These are phyloP conservation scores for Apis laboriosa DNA, from an alignment of 1,140 invertebrate species.

Conservation along the genomic window DNA sequence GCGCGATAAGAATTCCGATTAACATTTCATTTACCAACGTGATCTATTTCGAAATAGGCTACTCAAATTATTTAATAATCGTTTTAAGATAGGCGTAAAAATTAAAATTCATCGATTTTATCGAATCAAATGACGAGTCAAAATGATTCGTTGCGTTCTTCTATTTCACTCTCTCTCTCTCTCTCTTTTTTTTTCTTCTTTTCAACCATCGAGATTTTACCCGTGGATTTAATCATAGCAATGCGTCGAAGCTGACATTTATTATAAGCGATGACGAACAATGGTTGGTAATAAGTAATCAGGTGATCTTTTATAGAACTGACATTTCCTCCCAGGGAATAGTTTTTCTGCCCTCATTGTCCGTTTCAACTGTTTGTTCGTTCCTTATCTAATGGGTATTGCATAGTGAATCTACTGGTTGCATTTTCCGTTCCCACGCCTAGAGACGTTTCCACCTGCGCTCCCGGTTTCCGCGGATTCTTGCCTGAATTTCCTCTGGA, in stretches of 20 bases:
- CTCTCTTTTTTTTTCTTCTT: background rate
- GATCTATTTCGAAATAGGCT: background rate
- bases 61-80: background rate
- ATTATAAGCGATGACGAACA: constrained; percentile 36
- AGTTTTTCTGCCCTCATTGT: constrained; percentile 17
- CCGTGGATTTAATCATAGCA: background rate
- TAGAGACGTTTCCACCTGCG: background rate
- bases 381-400: background rate
- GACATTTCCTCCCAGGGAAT: constrained; percentile 32
- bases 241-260: constrained; percentile 46
- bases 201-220: background rate
- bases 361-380: background rate
- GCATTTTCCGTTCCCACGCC: constrained; percentile 19
- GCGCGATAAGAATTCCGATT: too few species aligned
- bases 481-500: background rate
- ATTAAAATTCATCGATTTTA: background rate
- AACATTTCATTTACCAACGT: too few species aligned
- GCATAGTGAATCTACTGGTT: constrained; percentile 8
- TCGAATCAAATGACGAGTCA: constrained; percentile 41
- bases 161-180: too few species aligned
- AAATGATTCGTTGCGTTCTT: background rate
- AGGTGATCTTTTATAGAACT: constrained; percentile 29
- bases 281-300: constrained; percentile 6
- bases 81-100: background rate
- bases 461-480: background rate